phyloP scores from a whole-genome alignment of 2,797 vertebrate species.

The Gadopsis bispinosus region DNA sequence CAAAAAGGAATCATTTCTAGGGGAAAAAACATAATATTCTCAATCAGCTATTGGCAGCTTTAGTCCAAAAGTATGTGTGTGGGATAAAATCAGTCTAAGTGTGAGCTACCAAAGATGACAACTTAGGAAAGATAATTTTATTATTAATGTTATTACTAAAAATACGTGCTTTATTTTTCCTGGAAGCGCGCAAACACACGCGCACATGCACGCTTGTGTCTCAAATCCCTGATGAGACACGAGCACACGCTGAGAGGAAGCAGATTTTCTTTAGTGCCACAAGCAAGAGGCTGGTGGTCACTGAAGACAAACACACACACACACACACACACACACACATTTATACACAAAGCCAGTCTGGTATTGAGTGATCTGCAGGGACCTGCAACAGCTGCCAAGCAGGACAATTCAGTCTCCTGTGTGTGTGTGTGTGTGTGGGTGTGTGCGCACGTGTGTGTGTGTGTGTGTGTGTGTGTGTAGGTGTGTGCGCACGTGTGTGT shows the following conservation, averaged over 20 bases:
- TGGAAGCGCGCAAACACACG: conserved; percentile 25
- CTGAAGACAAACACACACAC: conserved; percentile 35
- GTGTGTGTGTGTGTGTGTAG: background rate
- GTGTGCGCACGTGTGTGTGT: too few species aligned
- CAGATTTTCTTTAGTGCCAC: conserved; percentile 57
- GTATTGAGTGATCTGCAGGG: conserved; percentile 78
- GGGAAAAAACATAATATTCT: background rate
- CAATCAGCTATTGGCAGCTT: background rate
- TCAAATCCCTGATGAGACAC: conserved; percentile 51
- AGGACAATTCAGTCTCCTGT: conserved; percentile 79
- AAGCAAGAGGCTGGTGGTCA: conserved; percentile 62
- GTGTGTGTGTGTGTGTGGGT: conserved; percentile 38
- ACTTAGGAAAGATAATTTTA: background rate
- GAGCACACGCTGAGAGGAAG: conserved; percentile 53
- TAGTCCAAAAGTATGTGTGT: too few species aligned
- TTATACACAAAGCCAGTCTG: conserved; percentile 51
- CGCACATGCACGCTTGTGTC: conserved; percentile 2
- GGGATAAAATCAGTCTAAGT: background rate
- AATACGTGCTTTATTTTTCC: conserved; percentile 11
- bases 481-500: conserved; percentile 31
- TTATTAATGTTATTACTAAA: background rate
- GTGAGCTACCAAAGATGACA: background rate
- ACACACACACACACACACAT: conserved; percentile 27
- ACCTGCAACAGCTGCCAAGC: conserved; percentile 86
- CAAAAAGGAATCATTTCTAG: background rate